These are phyloP conservation scores for Malurus leucopterus DNA, from an alignment of 2,797 vertebrate species.

Conservation along the genomic window DNA sequence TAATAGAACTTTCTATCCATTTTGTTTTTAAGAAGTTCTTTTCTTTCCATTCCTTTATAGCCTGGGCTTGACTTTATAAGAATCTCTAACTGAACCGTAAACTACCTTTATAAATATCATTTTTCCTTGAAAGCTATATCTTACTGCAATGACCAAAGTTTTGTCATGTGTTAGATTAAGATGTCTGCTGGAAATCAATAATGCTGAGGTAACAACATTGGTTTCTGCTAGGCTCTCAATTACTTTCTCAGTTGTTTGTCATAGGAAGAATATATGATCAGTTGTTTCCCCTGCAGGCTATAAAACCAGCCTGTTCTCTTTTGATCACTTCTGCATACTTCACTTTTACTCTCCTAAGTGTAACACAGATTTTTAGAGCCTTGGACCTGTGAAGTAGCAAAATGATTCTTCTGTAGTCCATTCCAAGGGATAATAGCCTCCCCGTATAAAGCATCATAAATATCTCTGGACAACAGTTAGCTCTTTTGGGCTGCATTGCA, in stretches of 20 bases:
- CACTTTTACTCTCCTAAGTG: slow-evolving; percentile 54
- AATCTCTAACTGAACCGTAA: slow-evolving; percentile 56
- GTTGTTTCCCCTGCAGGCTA: slow-evolving; percentile 62
- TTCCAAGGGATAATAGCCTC: slow-evolving; percentile 44
- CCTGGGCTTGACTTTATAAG: slow-evolving; percentile 20
- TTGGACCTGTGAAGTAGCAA: slow-evolving; percentile 37
- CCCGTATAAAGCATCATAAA: slow-evolving; percentile 54
- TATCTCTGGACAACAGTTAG: slow-evolving; percentile 30
- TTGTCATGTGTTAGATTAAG: slow-evolving; percentile 69
- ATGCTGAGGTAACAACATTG: slow-evolving; percentile 69
- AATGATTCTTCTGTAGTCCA: slow-evolving; percentile 43
- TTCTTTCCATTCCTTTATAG: slow-evolving; percentile 14
- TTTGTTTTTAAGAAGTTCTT: slow-evolving; percentile 15
- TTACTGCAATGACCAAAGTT: slow-evolving; percentile 60
- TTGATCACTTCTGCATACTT: slow-evolving; percentile 69
- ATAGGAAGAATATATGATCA: slow-evolving; percentile 64
- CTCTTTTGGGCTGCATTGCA: neutral
- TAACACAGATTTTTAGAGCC: slow-evolving; percentile 50
- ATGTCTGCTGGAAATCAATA: slow-evolving; percentile 69
- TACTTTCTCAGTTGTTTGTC: slow-evolving; percentile 68
- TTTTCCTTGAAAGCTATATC: slow-evolving; percentile 61
- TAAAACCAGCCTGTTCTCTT: slow-evolving; percentile 56
- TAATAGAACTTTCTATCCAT: neutral
- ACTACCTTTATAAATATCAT: slow-evolving; percentile 59
- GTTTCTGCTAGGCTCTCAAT: slow-evolving; percentile 64